Percentiles rank a stretch among this genome's conserved stretches.
Conservation (phyloP, 2,797 vertebrate species). For the Anas capensis region DNA sequence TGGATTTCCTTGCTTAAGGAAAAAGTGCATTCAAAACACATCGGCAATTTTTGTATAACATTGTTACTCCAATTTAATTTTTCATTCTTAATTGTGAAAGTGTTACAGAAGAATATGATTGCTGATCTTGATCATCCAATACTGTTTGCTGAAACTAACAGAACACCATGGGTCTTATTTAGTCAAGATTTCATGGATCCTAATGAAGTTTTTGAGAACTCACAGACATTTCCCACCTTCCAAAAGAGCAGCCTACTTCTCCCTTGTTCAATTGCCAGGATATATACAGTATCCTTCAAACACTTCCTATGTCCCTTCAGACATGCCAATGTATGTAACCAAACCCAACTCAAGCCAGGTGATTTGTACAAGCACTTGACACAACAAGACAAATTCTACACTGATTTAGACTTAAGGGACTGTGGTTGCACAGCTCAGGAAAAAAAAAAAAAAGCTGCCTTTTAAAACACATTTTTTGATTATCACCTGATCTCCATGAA, state of each 20-base stretch:
- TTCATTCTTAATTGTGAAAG: background rate
- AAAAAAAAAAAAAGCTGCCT: background rate
- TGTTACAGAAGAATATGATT: background rate
- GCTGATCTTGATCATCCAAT: background rate
- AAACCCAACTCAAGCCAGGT: background rate
- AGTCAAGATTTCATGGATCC: background rate
- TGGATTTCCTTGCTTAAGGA: background rate
- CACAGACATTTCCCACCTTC: background rate
- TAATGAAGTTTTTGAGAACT: background rate
- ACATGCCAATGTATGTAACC: background rate
- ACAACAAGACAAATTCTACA: background rate
- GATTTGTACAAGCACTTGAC: background rate
- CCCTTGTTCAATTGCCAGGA: background rate
- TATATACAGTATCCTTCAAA: background rate
- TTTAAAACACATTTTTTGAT: slow-evolving; percentile 4
- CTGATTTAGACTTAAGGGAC: background rate
- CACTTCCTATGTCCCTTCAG: background rate
- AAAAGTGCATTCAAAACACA: background rate
- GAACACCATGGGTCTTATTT: background rate
- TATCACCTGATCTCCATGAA: background rate
- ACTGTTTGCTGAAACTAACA: background rate
- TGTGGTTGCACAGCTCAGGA: background rate
- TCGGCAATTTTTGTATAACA: background rate
- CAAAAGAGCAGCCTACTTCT: background rate
- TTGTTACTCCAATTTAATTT: background rate